phyloP scores from a whole-genome alignment of 2,888 invertebrate genomes.

The Blastobasis adustella region DNA sequence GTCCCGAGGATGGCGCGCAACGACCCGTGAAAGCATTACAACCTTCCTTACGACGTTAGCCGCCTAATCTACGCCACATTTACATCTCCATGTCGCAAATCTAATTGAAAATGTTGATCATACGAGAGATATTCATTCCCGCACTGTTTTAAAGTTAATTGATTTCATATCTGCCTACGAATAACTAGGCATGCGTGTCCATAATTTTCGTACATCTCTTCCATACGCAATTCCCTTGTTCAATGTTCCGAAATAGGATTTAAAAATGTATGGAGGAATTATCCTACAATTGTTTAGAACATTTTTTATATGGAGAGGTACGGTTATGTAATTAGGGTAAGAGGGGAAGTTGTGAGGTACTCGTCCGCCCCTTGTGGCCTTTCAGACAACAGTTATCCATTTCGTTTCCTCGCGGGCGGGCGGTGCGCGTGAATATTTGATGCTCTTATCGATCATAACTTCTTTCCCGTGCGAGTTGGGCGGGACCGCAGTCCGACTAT shows the following conservation, averaged over 20 bases:
- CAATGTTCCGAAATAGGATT: too few species aligned
- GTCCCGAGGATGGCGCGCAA: constrained; percentile 17
- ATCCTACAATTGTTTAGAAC: constrained; percentile 2
- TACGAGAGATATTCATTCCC: neutral
- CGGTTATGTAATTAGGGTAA: constrained; percentile 44
- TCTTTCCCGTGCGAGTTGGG: constrained; percentile 39
- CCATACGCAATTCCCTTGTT: too few species aligned
- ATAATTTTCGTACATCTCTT: too few species aligned
- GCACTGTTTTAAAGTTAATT: too few species aligned
- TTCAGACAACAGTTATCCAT: constrained; percentile 62
- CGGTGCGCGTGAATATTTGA: constrained; percentile 63
- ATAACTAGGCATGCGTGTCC: too few species aligned
- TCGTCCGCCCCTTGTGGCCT: constrained; percentile 53
- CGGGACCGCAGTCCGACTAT: constrained; percentile 1
- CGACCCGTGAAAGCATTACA: constrained; percentile 45
- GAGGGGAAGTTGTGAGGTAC: constrained; percentile 33
- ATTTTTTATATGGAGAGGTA: constrained; percentile 27
- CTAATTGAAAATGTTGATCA: neutral
- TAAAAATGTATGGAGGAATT: too few species aligned
- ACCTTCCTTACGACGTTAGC: constrained; percentile 34
- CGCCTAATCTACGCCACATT: constrained; percentile 29
- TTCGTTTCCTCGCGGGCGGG: constrained; percentile 54
- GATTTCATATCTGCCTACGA: too few species aligned
- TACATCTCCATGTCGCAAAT: constrained; percentile 10
- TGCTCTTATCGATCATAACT: constrained; percentile 70